Evolutionary conservation across 2,888 invertebrate genomes (phyloP).

Genomic region (Melanargia galathea): DNA sequence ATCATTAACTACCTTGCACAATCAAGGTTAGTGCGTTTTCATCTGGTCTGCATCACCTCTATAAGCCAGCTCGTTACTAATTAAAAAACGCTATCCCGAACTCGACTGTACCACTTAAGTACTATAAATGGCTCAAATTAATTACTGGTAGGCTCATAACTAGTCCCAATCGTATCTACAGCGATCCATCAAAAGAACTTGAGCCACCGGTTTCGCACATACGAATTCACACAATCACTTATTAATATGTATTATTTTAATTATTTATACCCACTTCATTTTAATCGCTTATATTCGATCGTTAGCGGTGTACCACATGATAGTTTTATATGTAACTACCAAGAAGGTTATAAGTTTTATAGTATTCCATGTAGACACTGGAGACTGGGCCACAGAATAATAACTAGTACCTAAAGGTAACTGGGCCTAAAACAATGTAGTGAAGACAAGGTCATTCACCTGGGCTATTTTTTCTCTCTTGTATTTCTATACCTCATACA

Average conservation of each 20-base stretch:
- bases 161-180: constrained; percentile 36
- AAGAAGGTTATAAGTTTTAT: no score
- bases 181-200: constrained; percentile 33
- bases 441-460: no score
- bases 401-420: no score
- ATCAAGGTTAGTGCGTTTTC: neutral
- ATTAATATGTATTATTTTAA: constrained; percentile 15
- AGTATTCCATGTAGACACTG: no score
- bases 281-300: constrained; percentile 12
- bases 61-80: neutral
- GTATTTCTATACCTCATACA: no score
- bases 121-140: constrained; percentile 26
- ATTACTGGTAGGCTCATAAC: constrained; percentile 33
- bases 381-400: no score
- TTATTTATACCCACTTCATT: constrained; percentile 13
- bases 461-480: no score
- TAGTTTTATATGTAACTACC: neutral
- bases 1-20: neutral
- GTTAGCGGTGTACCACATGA: constrained; percentile 2
- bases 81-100: neutral
- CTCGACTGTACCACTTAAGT: constrained; percentile 7
- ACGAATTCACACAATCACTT: constrained; percentile 17
- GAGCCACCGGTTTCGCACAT: constrained; percentile 34
- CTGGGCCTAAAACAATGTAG: no score
- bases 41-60: neutral